A percentile compares a stretch with the other conserved stretches of the same genome.
phyloP scores from a whole-genome alignment of 2,888 invertebrate genomes.

The Stenoptilia bipunctidactyla region DNA sequence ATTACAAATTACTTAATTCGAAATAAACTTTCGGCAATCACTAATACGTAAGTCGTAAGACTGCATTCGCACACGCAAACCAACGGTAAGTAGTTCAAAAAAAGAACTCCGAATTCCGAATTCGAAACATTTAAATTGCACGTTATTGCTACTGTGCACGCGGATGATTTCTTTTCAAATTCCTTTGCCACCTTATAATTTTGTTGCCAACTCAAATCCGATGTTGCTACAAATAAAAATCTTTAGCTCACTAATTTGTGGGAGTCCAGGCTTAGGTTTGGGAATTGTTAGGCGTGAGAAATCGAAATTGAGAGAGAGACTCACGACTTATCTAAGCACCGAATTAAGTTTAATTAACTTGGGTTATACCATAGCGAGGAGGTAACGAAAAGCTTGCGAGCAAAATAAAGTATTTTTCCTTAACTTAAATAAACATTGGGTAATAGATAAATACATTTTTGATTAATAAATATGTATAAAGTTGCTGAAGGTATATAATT shows the following conservation, averaged over 20 bases:
- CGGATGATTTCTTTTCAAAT: slow-evolving; percentile 48
- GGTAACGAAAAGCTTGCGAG: too few relatives aligned
- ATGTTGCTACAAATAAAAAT: slow-evolving; percentile 57
- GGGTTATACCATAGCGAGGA: too few relatives aligned
- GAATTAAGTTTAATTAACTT: too few relatives aligned
- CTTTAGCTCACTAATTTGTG: slow-evolving; percentile 52
- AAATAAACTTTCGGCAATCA: neutral
- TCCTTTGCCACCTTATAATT: slow-evolving; percentile 56
- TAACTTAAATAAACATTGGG: too few relatives aligned
- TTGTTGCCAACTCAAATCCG: slow-evolving; percentile 53
- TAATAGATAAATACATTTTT: too few relatives aligned
- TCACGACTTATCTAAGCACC: neutral
- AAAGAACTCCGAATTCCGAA: slow-evolving; percentile 38
- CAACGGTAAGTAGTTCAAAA: neutral
- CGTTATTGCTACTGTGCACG: slow-evolving; percentile 67
- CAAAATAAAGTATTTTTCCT: too few relatives aligned
- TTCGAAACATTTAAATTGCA: slow-evolving; percentile 70
- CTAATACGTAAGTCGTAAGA: slow-evolving; percentile 1
- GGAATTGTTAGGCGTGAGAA: slow-evolving; percentile 59
- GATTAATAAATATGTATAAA: too few relatives aligned
- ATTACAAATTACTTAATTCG: too few relatives aligned
- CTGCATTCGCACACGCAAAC: slow-evolving; percentile 25
- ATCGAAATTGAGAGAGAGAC: slow-evolving; percentile 13
- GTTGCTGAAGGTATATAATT: too few relatives aligned
- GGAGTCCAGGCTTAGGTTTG: slow-evolving; percentile 31